Conservation (phyloP, 2,113 vertebrate genomes). For the Cercocebus atys region DNA sequence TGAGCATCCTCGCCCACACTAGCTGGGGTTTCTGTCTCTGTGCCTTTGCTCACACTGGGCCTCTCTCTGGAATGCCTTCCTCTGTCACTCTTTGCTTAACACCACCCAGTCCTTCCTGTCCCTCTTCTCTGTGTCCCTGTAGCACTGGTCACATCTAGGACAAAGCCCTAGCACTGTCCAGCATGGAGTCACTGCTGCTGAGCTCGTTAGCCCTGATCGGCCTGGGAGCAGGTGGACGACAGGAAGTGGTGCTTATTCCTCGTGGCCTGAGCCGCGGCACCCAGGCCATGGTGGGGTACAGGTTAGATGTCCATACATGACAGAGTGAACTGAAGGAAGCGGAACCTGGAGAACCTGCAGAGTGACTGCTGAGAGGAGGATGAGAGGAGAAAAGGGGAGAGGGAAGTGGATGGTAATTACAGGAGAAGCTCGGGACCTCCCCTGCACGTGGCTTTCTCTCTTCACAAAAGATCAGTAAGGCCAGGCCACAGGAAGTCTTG, state of each 20-base stretch:
- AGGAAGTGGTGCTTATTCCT: not conserved
- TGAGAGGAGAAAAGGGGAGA: not conserved
- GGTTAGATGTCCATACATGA: not conserved
- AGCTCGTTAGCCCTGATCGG: not conserved
- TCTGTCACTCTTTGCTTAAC: not conserved
- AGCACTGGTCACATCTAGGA: not conserved
- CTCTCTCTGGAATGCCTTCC: not conserved
- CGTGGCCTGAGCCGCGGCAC: too few species aligned
- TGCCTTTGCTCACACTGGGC: not conserved
- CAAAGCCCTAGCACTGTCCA: not conserved
- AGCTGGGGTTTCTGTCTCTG: not conserved
- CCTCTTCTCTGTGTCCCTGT: not conserved
- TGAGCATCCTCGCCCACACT: not conserved
- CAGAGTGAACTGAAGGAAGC: not conserved
- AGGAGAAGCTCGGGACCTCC: too few species aligned
- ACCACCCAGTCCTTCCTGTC: not conserved
- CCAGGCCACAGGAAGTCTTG: too few species aligned
- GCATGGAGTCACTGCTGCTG: not conserved
- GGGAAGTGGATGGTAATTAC: not conserved
- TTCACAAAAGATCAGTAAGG: not conserved
- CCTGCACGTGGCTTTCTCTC: not conserved
- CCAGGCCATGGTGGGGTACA: not conserved
- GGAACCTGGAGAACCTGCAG: not conserved
- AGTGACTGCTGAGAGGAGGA: not conserved
- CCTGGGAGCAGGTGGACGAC: not conserved